A percentile compares a stretch with the other conserved stretches of the same genome.
These are phyloP conservation scores for Tetheella fluctuosa DNA, from an alignment of 2,888 invertebrate species.

Conservation along the genomic window DNA sequence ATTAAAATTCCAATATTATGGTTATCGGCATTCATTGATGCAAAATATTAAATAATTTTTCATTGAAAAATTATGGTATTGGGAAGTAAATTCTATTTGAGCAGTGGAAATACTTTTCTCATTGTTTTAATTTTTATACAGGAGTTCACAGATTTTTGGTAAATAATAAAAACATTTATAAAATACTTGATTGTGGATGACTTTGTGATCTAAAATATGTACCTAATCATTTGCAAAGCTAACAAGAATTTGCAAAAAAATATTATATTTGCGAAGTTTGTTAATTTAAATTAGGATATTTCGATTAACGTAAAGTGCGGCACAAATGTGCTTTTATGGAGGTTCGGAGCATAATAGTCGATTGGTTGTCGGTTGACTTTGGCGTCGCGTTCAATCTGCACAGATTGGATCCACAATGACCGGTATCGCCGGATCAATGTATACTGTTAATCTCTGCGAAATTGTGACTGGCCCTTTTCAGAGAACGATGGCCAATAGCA, in stretches of 20 bases:
- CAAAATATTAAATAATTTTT: neutral
- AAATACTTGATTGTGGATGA: too few species aligned
- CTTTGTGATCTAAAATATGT: too few species aligned
- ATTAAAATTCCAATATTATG: neutral
- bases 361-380: constrained; percentile 18
- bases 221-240: too few species aligned
- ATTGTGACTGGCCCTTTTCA: constrained; percentile 59
- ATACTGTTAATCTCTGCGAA: constrained; percentile 57
- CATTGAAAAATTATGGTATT: neutral
- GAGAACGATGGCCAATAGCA: constrained; percentile 41
- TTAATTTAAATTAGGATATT: neutral
- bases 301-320: constrained; percentile 8
- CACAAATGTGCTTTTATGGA: constrained; percentile 3
- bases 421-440: constrained; percentile 49
- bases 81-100: too few species aligned
- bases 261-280: neutral
- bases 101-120: too few species aligned
- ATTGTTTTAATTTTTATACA: neutral
- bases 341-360: constrained; percentile 19
- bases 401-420: constrained; percentile 62
- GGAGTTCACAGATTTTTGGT: neutral
- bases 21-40: neutral
- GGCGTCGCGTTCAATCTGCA: constrained; percentile 47
- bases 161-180: neutral
- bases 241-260: too few species aligned